Evolutionary conservation across 53 echinoderm and acorn worm species (phyloP).

Genomic region (Antedon mediterranea): DNA sequence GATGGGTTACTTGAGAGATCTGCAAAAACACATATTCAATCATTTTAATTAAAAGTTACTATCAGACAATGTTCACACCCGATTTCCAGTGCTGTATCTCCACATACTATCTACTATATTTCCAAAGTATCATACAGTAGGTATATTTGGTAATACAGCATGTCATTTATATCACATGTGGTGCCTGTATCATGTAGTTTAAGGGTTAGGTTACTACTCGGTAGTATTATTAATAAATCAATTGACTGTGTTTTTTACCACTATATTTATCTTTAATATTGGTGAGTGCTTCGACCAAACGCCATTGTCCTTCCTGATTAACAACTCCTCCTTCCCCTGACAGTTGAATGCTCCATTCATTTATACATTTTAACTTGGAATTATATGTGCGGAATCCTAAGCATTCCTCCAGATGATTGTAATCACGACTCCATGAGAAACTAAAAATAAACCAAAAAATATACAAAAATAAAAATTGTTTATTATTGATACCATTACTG

Average conservation of each 20-base stretch:
- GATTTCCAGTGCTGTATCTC: too few relatives aligned
- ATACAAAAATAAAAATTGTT: too few relatives aligned
- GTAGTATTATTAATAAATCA: too few relatives aligned
- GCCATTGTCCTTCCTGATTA: not conserved
- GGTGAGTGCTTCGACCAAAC: not conserved
- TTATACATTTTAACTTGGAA: not conserved
- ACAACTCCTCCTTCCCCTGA: not conserved
- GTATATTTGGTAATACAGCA: too few relatives aligned
- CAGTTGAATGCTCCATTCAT: not conserved
- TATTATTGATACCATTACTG: too few relatives aligned
- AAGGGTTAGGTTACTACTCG: too few relatives aligned
- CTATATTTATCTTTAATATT: not conserved
- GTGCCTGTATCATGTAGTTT: too few relatives aligned
- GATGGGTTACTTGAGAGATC: not conserved
- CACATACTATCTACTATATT: too few relatives aligned
- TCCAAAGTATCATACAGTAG: too few relatives aligned
- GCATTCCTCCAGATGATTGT: not conserved
- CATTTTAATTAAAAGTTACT: too few relatives aligned
- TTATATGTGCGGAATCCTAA: not conserved
- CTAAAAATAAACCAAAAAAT: not conserved
- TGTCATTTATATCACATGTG: too few relatives aligned
- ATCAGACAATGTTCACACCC: too few relatives aligned
- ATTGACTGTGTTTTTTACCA: not conserved
- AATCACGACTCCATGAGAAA: not conserved
- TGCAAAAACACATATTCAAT: not conserved